phyloP scores from a whole-genome alignment of 2,888 invertebrate genomes.

The Tenthredo notha region DNA sequence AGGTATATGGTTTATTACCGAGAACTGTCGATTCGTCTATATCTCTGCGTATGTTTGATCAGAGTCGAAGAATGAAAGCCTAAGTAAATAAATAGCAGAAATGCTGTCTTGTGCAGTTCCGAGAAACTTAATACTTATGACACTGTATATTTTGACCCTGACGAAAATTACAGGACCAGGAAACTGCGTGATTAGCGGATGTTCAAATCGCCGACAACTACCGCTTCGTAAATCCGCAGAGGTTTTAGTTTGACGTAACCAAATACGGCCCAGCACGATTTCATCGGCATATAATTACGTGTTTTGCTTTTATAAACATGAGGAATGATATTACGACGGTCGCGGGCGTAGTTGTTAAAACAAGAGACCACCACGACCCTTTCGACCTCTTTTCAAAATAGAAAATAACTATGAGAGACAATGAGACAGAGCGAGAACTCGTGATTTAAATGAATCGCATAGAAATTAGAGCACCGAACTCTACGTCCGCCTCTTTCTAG shows the following conservation, averaged over 20 bases:
- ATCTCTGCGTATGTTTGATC: not conserved
- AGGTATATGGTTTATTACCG: not conserved
- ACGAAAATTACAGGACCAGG: constrained; percentile 19
- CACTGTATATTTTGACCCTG: not conserved
- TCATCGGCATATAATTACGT: constrained; percentile 23
- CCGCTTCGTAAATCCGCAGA: constrained; percentile 14
- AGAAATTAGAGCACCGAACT: constrained; percentile 61
- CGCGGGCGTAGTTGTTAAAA: constrained; percentile 8
- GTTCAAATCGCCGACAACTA: constrained; percentile 14
- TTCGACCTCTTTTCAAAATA: not conserved
- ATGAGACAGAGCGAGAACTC: not conserved
- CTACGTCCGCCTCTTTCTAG: constrained; percentile 56
- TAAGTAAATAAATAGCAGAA: not conserved
- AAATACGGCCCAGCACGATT: constrained; percentile 12
- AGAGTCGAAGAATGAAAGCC: not conserved
- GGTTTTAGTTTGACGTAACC: constrained; percentile 19
- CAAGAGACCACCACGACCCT: constrained; percentile 24
- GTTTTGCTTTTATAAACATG: constrained; percentile 28
- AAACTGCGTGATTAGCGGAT: constrained; percentile 4
- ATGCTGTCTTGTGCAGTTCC: constrained; percentile 5
- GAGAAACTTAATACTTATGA: not conserved
- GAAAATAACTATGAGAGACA: not conserved
- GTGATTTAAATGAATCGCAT: constrained; percentile 49
- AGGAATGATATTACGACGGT: constrained; percentile 7
- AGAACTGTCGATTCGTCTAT: constrained; percentile 23